A percentile compares a stretch with the other conserved stretches of the same genome.
phyloP scores from a whole-genome alignment of 1,140 invertebrate genomes.

The Sitobion miscanthi region DNA sequence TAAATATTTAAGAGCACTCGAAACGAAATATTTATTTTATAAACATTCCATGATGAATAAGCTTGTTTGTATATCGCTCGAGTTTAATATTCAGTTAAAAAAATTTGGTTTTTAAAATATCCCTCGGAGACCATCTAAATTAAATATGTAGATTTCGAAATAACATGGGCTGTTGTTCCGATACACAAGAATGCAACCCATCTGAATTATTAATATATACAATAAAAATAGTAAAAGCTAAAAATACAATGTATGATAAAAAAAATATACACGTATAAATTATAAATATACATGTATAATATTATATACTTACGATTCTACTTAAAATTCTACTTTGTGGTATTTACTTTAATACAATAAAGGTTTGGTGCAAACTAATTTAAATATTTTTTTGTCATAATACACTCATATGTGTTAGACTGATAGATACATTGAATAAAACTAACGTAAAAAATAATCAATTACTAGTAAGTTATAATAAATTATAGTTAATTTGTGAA shows the following conservation, averaged over 20 bases:
- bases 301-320: not conserved
- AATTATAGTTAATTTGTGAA: not conserved
- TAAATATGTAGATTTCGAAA: slow-evolving; percentile 37
- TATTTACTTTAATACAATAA: not conserved
- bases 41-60: slow-evolving; percentile 2
- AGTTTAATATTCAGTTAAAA: not conserved
- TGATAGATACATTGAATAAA: too few species aligned
- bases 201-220: not conserved
- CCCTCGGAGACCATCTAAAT: not conserved
- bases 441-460: too few species aligned
- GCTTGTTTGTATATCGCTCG: not conserved
- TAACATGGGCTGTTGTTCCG: not conserved
- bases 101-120: not conserved
- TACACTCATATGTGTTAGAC: too few species aligned
- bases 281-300: not conserved
- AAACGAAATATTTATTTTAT: slow-evolving; percentile 31
- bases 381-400: too few species aligned
- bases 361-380: too few species aligned
- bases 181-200: not conserved
- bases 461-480: not conserved
- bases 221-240: not conserved
- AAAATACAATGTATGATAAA: not conserved
- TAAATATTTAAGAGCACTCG: not conserved
- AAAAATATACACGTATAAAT: not conserved
- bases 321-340: not conserved